Evolutionary conservation across 2,797 vertebrate species (phyloP).

Genomic region (Diglossa cyanea): DNA sequence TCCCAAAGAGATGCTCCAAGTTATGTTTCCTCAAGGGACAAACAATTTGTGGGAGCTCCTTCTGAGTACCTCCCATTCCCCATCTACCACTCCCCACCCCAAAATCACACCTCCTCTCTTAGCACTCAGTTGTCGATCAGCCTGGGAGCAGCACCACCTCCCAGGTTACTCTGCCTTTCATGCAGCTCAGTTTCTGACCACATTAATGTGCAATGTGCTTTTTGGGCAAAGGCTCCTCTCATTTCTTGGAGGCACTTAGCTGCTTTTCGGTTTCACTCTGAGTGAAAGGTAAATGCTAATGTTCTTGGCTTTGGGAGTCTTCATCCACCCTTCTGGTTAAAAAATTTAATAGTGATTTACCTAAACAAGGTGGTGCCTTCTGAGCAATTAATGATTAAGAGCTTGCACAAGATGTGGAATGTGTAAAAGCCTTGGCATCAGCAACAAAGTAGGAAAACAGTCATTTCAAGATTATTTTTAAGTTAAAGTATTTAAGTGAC

Average conservation of each 20-base stretch:
- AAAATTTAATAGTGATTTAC: not conserved
- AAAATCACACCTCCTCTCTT: not conserved
- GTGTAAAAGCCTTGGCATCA: not conserved
- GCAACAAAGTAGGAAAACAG: not conserved
- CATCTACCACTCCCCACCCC: not conserved
- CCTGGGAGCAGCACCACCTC: not conserved
- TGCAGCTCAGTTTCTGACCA: not conserved
- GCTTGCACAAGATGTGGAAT: not conserved
- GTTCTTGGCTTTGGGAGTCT: not conserved
- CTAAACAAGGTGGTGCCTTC: not conserved
- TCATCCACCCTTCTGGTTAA: not conserved
- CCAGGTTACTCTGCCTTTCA: not conserved
- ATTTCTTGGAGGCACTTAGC: not conserved
- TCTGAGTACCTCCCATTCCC: not conserved
- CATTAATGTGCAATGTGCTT: not conserved
- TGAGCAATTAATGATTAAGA: not conserved
- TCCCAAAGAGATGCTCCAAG: not conserved
- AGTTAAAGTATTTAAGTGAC: not conserved
- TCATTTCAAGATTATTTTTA: not conserved
- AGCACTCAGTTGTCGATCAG: rapidly evolving
- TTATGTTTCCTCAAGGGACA: not conserved
- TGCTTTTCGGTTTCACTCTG: not conserved
- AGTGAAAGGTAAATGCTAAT: not conserved
- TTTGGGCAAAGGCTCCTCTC: not conserved
- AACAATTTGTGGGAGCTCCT: not conserved